phyloP scores from a whole-genome alignment of 92 coral and sea anemone genomes.

The Diadumene lineata region DNA sequence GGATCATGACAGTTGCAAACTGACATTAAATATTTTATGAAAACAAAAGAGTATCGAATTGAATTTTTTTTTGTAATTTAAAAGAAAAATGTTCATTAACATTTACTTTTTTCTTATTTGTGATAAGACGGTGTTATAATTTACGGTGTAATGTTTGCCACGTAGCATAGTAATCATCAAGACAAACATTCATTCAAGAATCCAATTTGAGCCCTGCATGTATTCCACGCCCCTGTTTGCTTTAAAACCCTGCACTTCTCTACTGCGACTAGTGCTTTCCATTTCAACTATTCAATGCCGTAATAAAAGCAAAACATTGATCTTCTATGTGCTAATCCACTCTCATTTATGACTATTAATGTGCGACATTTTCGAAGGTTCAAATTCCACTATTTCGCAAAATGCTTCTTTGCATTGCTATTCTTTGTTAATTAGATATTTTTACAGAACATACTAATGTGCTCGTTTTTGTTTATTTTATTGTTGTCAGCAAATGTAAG shows the following conservation, averaged over 20 bases:
- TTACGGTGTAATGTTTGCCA: background rate
- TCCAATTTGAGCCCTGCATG: background rate
- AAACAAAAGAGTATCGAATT: no score
- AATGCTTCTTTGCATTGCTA: background rate
- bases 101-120: no score
- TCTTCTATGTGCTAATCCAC: background rate
- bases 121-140: background rate
- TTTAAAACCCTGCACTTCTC: background rate
- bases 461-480: background rate
- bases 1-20: no score
- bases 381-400: background rate
- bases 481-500: background rate
- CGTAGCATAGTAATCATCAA: no score
- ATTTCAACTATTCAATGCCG: background rate
- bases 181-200: background rate
- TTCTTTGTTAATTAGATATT: no score
- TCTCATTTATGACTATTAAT: background rate
- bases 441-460: background rate
- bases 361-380: background rate
- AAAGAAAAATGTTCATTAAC: no score
- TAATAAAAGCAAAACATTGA: background rate
- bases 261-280: background rate
- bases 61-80: no score
- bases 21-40: no score
- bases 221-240: slow-evolving; percentile 1